Evolutionary conservation across 1,140 invertebrate genomes (phyloP).

Genomic region (Lepidurus packardi): DNA sequence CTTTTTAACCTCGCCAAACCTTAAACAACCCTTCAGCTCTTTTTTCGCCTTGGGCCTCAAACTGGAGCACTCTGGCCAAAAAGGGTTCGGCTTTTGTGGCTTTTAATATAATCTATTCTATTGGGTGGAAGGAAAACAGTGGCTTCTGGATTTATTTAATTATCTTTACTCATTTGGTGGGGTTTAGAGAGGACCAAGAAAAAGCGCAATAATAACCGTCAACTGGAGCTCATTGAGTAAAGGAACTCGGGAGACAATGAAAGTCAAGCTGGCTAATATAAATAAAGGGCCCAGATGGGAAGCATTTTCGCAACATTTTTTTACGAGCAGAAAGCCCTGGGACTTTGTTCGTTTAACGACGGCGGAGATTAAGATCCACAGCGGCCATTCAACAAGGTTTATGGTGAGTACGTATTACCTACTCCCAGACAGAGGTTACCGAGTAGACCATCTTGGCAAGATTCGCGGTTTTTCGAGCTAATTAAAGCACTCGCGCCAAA

Average conservation of each 20-base stretch:
- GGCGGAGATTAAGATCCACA: neutral
- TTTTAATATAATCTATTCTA: no score
- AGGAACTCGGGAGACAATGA: neutral
- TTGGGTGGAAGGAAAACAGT: no score
- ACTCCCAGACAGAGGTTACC: neutral
- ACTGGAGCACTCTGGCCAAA: no score
- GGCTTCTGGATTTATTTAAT: no score
- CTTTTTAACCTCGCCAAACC: no score
- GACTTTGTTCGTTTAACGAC: neutral
- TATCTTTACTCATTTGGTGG: no score
- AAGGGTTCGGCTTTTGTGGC: no score
- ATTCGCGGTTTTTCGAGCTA: neutral
- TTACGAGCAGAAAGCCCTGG: neutral
- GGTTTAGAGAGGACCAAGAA: neutral
- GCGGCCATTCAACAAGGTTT: neutral
- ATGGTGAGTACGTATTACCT: neutral
- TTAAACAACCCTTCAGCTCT: no score
- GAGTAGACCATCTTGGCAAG: slow-evolving; percentile 1
- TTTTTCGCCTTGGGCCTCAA: no score
- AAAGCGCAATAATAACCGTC: neutral
- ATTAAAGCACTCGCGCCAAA: neutral
- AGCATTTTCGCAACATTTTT: neutral
- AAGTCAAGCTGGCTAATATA: neutral
- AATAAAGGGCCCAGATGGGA: neutral
- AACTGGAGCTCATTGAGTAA: neutral